Evolutionary conservation across 1,140 invertebrate genomes (phyloP).

Genomic region (Achroia grisella): DNA sequence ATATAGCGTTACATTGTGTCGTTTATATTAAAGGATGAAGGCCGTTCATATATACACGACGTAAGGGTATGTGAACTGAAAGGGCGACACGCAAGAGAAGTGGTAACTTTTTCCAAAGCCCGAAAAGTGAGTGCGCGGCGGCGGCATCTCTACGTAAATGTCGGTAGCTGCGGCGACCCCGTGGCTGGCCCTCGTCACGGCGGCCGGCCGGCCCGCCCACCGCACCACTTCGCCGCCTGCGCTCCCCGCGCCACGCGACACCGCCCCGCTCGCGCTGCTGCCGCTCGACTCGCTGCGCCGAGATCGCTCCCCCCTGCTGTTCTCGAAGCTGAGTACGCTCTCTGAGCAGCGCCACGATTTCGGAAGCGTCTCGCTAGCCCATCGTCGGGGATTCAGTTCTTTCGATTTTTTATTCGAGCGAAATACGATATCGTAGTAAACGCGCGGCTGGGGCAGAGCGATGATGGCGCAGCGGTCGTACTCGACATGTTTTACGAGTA

Average conservation of each 20-base stretch:
- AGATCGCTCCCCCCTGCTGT: slow-evolving; percentile 33
- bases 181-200: slow-evolving; percentile 68
- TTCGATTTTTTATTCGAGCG: slow-evolving; percentile 35
- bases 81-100: slow-evolving; percentile 72
- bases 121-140: slow-evolving; percentile 63
- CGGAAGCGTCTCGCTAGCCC: slow-evolving; percentile 53
- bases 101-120: slow-evolving; percentile 71
- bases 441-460: slow-evolving; percentile 53
- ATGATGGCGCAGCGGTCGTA: slow-evolving; percentile 60
- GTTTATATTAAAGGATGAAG: background rate
- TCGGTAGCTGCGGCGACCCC: slow-evolving; percentile 56
- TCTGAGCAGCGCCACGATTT: slow-evolving; percentile 66
- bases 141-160: slow-evolving; percentile 59
- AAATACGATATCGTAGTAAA: slow-evolving; percentile 59
- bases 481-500: slow-evolving; percentile 60
- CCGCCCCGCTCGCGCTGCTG: slow-evolving; percentile 29
- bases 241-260: slow-evolving; percentile 15
- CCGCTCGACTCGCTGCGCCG: slow-evolving; percentile 47
- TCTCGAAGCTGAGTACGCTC: slow-evolving; percentile 49
- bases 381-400: slow-evolving; percentile 37
- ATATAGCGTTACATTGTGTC: slow-evolving; percentile 11
- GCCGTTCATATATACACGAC: slow-evolving; percentile 58
- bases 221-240: slow-evolving; percentile 52
- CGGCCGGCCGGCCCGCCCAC: slow-evolving; percentile 57
- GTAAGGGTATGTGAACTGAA: slow-evolving; percentile 67